phyloP scores from a whole-genome alignment of 1,140 invertebrate species.

The Drosophila littoralis region DNA sequence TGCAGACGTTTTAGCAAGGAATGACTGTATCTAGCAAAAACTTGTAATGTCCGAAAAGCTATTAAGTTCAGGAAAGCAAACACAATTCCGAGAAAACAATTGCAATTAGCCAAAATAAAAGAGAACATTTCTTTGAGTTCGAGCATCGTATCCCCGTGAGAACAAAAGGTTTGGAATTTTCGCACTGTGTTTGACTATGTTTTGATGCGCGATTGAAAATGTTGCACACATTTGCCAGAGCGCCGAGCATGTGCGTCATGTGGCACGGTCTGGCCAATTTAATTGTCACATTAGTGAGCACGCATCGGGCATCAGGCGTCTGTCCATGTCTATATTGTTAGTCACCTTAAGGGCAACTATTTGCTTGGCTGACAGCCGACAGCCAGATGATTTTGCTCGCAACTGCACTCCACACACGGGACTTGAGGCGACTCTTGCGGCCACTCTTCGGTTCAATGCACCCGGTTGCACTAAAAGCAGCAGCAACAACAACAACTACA shows the following conservation, averaged over 20 bases:
- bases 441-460: slow-evolving; percentile 47
- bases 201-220: not conserved
- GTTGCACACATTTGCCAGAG: slow-evolving; percentile 18
- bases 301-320: slow-evolving; percentile 3
- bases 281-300: slow-evolving; percentile 68
- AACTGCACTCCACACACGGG: not conserved
- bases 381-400: slow-evolving; percentile 41
- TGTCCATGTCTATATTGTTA: slow-evolving; percentile 55
- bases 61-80: too few relatives aligned
- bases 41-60: too few relatives aligned
- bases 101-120: too few relatives aligned
- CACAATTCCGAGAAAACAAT: too few relatives aligned
- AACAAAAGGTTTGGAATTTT: too few relatives aligned
- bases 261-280: slow-evolving; percentile 50
- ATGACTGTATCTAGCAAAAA: too few relatives aligned
- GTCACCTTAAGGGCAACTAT: slow-evolving; percentile 76
- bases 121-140: too few relatives aligned
- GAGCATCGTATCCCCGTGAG: too few relatives aligned
- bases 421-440: slow-evolving; percentile 18
- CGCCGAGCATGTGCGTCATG: slow-evolving; percentile 9
- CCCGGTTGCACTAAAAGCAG: slow-evolving; percentile 42
- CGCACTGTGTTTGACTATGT: too few relatives aligned
- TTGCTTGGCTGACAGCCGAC: slow-evolving; percentile 46
- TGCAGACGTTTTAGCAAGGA: too few relatives aligned
- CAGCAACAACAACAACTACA: slow-evolving; percentile 4